Evolutionary conservation across 2,113 vertebrate genomes (phyloP).

Genomic region (Indicator indicator): DNA sequence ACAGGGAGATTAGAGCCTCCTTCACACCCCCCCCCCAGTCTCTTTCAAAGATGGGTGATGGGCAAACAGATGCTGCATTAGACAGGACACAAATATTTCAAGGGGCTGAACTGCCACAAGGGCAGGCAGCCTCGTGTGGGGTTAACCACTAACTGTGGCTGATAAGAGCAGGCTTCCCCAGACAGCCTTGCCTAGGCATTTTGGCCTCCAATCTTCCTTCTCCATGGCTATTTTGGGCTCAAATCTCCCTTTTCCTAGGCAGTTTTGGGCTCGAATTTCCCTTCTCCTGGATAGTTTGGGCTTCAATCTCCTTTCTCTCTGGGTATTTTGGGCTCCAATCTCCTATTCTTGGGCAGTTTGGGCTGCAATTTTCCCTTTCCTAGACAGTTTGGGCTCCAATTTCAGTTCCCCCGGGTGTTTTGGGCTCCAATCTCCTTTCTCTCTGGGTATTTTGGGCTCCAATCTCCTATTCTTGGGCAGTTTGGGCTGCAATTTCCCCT

Average conservation of each 20-base stretch:
- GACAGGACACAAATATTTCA: fast-evolving
- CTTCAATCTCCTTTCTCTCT: neutral
- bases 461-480: neutral
- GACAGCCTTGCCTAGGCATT: fast-evolving
- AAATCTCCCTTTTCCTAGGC: neutral
- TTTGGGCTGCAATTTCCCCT: neutral
- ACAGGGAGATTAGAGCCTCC: neutral
- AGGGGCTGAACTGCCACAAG: neutral
- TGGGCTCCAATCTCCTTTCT: neutral
- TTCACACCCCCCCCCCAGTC: fast-evolving
- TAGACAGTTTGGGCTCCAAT: no score
- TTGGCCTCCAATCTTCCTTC: neutral
- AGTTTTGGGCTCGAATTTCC: neutral
- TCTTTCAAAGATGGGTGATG: fast-evolving
- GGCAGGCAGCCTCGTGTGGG: neutral
- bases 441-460: no score
- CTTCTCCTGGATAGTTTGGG: neutral
- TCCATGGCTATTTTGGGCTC: neutral
- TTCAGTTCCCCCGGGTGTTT: neutral
- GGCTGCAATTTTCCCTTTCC: neutral
- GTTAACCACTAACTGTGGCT: neutral
- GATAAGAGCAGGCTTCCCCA: neutral
- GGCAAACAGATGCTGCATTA: fast-evolving
- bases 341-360: neutral
- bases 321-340: neutral